phyloP scores from a whole-genome alignment of 2,797 vertebrate species.

The Ptychadena robeensis region DNA sequence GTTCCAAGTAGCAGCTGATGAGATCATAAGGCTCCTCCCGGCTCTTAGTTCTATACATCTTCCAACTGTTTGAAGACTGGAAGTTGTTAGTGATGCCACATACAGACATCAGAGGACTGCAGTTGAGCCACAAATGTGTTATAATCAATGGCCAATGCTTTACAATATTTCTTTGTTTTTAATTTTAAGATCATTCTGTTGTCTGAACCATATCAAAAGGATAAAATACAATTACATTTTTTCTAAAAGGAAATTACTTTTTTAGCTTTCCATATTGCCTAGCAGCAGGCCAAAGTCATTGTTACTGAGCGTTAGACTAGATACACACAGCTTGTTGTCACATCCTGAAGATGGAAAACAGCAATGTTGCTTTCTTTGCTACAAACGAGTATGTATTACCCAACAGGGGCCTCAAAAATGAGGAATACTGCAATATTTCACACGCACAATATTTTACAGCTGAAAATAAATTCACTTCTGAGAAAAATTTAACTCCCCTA shows the following conservation, averaged over 20 bases:
- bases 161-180: neutral
- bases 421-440: no score
- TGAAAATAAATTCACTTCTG: neutral
- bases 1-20: no score
- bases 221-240: neutral
- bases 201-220: neutral
- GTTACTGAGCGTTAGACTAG: neutral
- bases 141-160: neutral
- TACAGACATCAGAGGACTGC: neutral
- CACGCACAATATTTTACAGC: neutral
- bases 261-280: neutral
- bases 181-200: neutral
- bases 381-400: neutral
- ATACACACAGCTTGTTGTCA: neutral
- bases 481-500: neutral
- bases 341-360: neutral
- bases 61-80: no score
- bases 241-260: neutral
- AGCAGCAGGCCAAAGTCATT: neutral
- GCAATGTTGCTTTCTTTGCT: neutral
- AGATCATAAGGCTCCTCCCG: no score
- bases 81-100: no score
- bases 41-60: no score
- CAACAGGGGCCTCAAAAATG: neutral
- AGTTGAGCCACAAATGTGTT: neutral